Evolutionary conservation across 2,113 vertebrate genomes (phyloP).

Genomic region (human (Homo sapiens)): GRCh38 chr2:38718501-38719000

Average conservation of each 20-base stretch:
- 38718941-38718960: neutral
- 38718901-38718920: neutral
- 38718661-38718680: neutral
- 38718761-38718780: neutral
- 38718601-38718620: neutral
- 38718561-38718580: neutral
- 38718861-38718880: slow-evolving; percentile 24
- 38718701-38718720: neutral
- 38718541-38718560: neutral
- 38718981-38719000: neutral
- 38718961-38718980: neutral
- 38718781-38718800: neutral
- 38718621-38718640: neutral
- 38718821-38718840: neutral
- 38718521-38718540: slow-evolving; percentile 2
- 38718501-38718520: neutral
- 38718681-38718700: neutral
- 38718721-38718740: neutral
- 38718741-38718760: neutral
- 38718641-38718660: neutral
- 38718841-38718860: neutral
- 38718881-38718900: slow-evolving; percentile 54
- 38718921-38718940: neutral
- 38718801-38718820: slow-evolving; percentile 34
- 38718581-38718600: neutral